These are phyloP conservation scores for Harpagus bidentatus DNA, from an alignment of 2,113 vertebrate species.

Conservation along the genomic window DNA sequence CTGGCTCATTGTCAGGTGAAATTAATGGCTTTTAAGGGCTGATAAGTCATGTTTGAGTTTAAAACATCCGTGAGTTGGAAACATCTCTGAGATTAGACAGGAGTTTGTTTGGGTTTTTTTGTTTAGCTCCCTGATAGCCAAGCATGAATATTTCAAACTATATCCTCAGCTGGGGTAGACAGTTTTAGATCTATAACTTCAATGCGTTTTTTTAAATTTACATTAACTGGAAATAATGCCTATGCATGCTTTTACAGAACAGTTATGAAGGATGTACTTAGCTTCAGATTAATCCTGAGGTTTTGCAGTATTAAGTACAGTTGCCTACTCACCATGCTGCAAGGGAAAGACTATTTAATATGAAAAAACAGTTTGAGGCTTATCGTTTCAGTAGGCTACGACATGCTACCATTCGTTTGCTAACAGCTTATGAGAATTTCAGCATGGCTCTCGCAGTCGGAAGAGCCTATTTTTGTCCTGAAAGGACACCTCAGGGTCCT, in stretches of 20 bases:
- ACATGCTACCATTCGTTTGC: neutral
- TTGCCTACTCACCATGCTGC: neutral
- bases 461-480: neutral
- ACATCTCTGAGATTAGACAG: neutral
- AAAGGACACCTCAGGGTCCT: neutral
- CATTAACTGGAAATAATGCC: neutral
- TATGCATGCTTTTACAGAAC: neutral
- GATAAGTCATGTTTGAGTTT: neutral
- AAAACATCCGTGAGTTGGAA: neutral
- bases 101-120: neutral
- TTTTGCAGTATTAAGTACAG: neutral
- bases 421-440: neutral
- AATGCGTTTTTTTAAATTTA: neutral
- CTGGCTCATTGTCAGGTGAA: conserved; percentile 15
- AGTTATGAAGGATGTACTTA: neutral
- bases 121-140: neutral
- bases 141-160: neutral
- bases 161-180: neutral
- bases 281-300: neutral
- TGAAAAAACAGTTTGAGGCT: neutral
- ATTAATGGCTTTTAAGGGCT: conserved; percentile 2
- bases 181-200: neutral
- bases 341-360: neutral
- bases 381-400: neutral
- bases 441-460: neutral